Percentiles rank a stretch among this genome's conserved stretches.
These are phyloP conservation scores for Rhincodon typus DNA, from an alignment of 2,797 vertebrate species.

Conservation along the genomic window DNA sequence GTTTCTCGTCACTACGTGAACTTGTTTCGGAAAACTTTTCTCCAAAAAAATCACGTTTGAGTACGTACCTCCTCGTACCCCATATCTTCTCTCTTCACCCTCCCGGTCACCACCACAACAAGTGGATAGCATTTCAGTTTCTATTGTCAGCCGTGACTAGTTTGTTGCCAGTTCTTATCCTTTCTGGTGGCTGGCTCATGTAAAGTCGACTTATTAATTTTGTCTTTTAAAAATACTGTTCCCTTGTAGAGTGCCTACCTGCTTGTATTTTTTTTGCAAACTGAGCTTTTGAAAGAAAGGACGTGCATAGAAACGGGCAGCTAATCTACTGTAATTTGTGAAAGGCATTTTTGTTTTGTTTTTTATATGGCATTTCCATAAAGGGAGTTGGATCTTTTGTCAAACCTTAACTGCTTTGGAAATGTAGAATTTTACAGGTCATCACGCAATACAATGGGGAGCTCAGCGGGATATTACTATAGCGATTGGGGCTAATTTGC, in stretches of 20 bases:
- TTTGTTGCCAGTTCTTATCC: not conserved
- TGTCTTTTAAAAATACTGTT: not conserved
- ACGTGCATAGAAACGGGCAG: constrained; percentile 10
- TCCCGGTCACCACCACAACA: not conserved
- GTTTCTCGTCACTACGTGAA: not conserved
- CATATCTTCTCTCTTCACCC: not conserved
- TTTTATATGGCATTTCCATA: constrained; percentile 3
- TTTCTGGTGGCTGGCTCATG: not conserved
- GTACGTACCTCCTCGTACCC: not conserved
- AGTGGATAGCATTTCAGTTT: not conserved
- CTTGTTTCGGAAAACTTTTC: not conserved
- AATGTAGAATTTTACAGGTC: constrained; percentile 60
- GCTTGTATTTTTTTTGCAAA: not conserved
- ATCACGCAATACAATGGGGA: constrained; percentile 51
- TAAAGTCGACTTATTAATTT: not conserved
- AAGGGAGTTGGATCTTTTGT: constrained; percentile 22
- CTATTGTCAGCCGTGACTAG: not conserved
- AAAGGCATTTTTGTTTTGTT: not conserved
- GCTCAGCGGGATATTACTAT: constrained; percentile 53
- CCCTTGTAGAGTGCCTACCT: not conserved
- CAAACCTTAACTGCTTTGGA: constrained; percentile 42
- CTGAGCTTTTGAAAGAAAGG: not conserved
- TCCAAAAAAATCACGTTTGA: not conserved
- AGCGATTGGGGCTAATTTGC: constrained; percentile 57
- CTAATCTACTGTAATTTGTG: not conserved